phyloP scores from a whole-genome alignment of 2,113 vertebrate species.

The Elephas maximus region DNA sequence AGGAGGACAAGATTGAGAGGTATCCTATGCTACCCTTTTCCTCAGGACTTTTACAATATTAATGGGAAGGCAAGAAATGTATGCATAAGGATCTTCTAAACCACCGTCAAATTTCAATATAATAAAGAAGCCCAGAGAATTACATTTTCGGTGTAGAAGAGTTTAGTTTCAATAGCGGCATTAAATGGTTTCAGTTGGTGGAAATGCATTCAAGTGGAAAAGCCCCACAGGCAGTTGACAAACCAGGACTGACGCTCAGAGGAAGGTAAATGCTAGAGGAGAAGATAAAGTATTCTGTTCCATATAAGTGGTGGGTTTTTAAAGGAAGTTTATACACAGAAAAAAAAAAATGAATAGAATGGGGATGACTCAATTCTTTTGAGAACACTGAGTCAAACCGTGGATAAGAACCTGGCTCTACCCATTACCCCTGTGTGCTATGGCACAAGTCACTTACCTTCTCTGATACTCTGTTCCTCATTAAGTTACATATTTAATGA shows the following conservation, averaged over 20 bases:
- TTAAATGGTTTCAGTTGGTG: constrained; percentile 49
- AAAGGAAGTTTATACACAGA: neutral
- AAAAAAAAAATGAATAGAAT: neutral
- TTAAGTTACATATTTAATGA: neutral
- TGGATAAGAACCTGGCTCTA: neutral
- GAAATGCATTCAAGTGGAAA: constrained; percentile 41
- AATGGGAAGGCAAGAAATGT: constrained; percentile 41
- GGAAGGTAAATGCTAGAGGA: neutral
- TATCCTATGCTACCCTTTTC: neutral
- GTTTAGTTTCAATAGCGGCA: constrained; percentile 54
- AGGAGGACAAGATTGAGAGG: neutral
- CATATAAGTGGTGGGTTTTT: neutral
- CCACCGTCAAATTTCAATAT: constrained; percentile 34
- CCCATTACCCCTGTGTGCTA: neutral
- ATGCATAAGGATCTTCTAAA: constrained; percentile 53
- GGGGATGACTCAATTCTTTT: neutral
- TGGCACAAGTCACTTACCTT: neutral
- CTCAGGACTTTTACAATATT: constrained; percentile 62
- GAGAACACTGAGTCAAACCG: neutral
- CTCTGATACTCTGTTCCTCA: neutral
- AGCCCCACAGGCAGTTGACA: neutral
- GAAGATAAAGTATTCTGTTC: neutral
- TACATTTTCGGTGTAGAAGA: constrained; percentile 54
- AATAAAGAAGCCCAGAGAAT: constrained; percentile 61
- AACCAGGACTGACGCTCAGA: neutral